These are phyloP conservation scores for Drosophila bocki DNA, from an alignment of 1,140 invertebrate species.

Conservation along the genomic window DNA sequence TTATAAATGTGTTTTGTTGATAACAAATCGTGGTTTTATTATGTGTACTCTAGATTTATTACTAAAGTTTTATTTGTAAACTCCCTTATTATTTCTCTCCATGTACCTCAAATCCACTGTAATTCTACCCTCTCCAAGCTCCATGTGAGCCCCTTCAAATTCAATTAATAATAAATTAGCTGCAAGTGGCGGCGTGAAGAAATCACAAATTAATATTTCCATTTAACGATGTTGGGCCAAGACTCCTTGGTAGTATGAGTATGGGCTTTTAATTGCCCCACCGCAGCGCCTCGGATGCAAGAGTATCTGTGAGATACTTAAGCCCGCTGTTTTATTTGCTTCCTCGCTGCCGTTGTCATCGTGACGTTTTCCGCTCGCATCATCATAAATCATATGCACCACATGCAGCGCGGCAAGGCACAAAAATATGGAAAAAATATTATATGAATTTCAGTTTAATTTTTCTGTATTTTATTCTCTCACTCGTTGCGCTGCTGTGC, in stretches of 20 bases:
- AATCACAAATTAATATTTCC: constrained; percentile 77
- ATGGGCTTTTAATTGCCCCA: constrained; percentile 61
- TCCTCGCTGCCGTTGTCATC: constrained; percentile 49
- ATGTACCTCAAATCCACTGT: not conserved
- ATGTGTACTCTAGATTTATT: no score
- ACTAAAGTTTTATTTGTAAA: no score
- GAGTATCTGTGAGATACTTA: constrained; percentile 39
- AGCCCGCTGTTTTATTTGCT: constrained; percentile 58
- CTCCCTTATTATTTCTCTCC: not conserved
- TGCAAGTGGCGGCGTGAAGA: constrained; percentile 56
- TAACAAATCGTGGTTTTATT: no score
- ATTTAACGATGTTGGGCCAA: constrained; percentile 56
- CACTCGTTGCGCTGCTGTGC: constrained; percentile 42
- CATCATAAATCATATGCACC: constrained; percentile 79
- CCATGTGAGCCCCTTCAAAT: constrained; percentile 36
- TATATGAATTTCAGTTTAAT: constrained; percentile 49
- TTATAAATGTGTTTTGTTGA: not conserved
- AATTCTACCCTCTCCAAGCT: constrained; percentile 1
- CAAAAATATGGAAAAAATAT: constrained; percentile 52
- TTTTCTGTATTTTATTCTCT: constrained; percentile 46
- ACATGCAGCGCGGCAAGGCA: constrained; percentile 58
- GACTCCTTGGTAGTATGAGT: constrained; percentile 37
- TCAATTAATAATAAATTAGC: constrained; percentile 84
- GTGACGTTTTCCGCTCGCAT: constrained; percentile 61
- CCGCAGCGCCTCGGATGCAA: constrained; percentile 31